Evolutionary conservation across 2,797 vertebrate genomes (phyloP).

Genomic region (Leuciscus waleckii): DNA sequence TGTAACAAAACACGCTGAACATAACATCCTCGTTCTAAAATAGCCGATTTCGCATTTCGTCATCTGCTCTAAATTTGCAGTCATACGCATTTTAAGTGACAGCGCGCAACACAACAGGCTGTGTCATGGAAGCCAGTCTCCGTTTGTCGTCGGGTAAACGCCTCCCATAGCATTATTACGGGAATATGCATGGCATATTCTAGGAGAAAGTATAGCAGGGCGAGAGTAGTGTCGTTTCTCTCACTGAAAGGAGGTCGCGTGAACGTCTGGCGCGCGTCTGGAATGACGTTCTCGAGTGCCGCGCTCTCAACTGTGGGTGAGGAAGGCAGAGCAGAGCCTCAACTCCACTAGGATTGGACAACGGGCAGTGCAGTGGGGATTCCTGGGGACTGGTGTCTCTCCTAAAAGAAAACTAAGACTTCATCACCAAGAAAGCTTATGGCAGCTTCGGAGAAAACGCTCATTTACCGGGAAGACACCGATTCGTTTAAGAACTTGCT

Average conservation of each 20-base stretch:
- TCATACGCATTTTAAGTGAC: constrained; percentile 62
- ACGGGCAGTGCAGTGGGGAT: constrained; percentile 52
- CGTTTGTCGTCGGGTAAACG: constrained; percentile 46
- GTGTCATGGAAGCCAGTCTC: constrained; percentile 5
- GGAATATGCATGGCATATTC: constrained; percentile 3
- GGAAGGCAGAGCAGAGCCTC: constrained; percentile 59
- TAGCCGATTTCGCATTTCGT: constrained; percentile 69
- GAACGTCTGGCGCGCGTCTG: constrained; percentile 69
- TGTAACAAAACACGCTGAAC: constrained; percentile 64
- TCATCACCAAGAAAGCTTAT: constrained; percentile 60
- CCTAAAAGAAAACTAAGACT: constrained; percentile 29
- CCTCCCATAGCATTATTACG: constrained; percentile 10
- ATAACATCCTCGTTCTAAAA: constrained; percentile 63
- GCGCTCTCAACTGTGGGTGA: constrained; percentile 65
- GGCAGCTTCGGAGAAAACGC: constrained; percentile 58
- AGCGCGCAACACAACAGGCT: constrained; percentile 28
- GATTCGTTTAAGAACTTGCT: constrained; percentile 48
- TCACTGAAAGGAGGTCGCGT: constrained; percentile 60
- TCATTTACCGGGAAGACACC: constrained; percentile 48
- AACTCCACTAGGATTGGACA: constrained; percentile 59
- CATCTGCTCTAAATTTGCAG: constrained; percentile 66
- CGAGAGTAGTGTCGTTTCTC: constrained; percentile 26
- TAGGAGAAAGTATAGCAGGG: constrained; percentile 26
- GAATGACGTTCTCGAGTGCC: constrained; percentile 67
- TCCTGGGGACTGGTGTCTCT: constrained; percentile 63